These are phyloP conservation scores for Labia minor DNA, from an alignment of 2,888 invertebrate species.

Conservation along the genomic window DNA sequence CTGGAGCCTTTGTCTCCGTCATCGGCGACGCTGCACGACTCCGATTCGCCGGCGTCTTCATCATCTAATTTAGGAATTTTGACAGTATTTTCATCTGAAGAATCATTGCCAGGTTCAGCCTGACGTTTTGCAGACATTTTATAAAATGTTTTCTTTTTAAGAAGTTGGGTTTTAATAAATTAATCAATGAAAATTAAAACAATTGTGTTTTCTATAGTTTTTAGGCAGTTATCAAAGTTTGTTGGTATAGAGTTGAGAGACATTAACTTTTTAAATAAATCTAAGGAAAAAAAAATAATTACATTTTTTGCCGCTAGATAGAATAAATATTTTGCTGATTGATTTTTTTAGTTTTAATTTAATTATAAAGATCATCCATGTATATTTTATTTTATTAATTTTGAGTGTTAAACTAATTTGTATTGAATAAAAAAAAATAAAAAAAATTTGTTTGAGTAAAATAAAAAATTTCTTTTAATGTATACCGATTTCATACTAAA, in stretches of 20 bases:
- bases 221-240: background rate
- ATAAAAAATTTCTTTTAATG: too few species aligned
- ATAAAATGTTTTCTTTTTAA: conserved; percentile 15
- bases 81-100: conserved; percentile 20
- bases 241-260: background rate
- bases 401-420: too few species aligned
- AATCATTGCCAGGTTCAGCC: conserved; percentile 17
- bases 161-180: conserved; percentile 18
- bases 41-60: conserved; percentile 20
- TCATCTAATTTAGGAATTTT: conserved; percentile 23
- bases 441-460: too few species aligned
- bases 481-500: too few species aligned
- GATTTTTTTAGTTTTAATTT: background rate
- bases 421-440: too few species aligned
- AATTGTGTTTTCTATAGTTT: background rate
- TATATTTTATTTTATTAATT: too few species aligned
- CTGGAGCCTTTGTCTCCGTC: conserved; percentile 1
- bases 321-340: background rate
- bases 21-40: background rate
- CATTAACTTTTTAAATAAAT: background rate
- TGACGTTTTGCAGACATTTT: conserved; percentile 27
- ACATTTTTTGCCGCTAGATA: background rate
- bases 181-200: conserved; percentile 3
- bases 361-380: background rate
- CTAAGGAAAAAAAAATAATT: background rate